phyloP scores from a whole-genome alignment of 2,797 vertebrate genomes.

The Acipenser transmontanus region DNA sequence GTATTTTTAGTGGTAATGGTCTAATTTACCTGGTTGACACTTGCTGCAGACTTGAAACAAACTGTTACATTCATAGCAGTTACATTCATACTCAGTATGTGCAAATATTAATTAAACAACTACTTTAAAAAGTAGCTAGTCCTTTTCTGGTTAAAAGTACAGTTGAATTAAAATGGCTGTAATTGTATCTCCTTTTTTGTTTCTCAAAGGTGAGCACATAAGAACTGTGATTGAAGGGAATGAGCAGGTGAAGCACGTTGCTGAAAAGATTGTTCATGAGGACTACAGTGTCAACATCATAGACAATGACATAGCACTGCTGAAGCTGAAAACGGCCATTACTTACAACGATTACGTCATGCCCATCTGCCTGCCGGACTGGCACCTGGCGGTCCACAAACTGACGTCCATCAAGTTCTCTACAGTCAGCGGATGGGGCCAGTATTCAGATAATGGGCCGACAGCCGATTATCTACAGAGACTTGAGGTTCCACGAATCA shows the following conservation, averaged over 20 bases:
- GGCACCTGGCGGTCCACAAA: constrained; percentile 33
- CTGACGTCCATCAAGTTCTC: constrained; percentile 48
- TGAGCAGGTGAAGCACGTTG: constrained; percentile 44
- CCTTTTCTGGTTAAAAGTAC: constrained; percentile 28
- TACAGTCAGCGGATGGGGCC: constrained; percentile 63
- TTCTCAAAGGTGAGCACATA: constrained; percentile 47
- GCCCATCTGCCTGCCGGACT: constrained; percentile 59
- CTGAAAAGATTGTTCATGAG: constrained; percentile 38
- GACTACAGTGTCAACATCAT: constrained; percentile 20
- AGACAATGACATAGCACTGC: constrained; percentile 23
- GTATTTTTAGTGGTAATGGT: no score
- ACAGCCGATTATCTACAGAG: constrained; percentile 45
- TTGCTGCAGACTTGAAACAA: no score
- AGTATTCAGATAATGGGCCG: constrained; percentile 46
- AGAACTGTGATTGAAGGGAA: constrained; percentile 32
- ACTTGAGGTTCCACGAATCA: constrained; percentile 50
- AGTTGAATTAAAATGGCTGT: background rate
- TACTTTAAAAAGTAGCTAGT: no score
- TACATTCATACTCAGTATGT: no score
- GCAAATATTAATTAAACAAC: no score
- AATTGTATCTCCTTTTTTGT: constrained; percentile 3
- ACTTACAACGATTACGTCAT: constrained; percentile 45
- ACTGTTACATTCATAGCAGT: no score
- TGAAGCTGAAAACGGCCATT: constrained; percentile 20
- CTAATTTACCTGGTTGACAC: no score